These are phyloP conservation scores for Poeciliopsis paucimaculata DNA, from an alignment of 2,797 vertebrate species.

Conservation along the genomic window DNA sequence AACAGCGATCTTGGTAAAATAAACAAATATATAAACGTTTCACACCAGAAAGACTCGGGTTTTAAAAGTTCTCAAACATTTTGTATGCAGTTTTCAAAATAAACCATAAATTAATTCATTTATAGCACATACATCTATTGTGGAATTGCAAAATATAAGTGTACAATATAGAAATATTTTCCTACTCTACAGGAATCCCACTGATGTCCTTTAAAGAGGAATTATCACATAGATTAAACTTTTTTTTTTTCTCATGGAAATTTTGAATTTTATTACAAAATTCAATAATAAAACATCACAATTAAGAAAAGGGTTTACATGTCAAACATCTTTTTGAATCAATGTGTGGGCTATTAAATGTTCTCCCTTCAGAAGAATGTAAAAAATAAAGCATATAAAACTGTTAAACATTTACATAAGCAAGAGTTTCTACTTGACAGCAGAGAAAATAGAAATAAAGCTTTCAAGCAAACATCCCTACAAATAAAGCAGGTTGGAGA, in stretches of 20 bases:
- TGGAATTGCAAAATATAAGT: neutral
- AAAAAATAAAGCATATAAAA: neutral
- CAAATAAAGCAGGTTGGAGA: neutral
- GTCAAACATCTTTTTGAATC: neutral
- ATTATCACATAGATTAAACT: neutral
- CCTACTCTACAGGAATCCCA: neutral
- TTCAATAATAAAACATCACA: neutral
- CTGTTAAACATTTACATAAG: neutral
- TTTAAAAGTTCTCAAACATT: neutral
- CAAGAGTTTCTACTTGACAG: neutral
- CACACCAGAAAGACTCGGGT: neutral
- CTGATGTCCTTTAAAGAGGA: neutral
- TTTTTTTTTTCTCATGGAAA: neutral
- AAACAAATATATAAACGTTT: neutral
- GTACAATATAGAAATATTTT: neutral
- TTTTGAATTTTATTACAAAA: constrained; percentile 24
- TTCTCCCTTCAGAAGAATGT: neutral
- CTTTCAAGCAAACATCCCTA: neutral
- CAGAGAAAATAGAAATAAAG: neutral
- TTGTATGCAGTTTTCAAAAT: neutral
- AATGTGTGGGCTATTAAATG: neutral
- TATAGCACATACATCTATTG: neutral
- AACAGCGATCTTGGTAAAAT: neutral
- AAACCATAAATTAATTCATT: neutral
- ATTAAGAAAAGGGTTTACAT: neutral